Evolutionary conservation across 1,140 invertebrate species (phyloP).

Genomic region (Micrasema longulum): DNA sequence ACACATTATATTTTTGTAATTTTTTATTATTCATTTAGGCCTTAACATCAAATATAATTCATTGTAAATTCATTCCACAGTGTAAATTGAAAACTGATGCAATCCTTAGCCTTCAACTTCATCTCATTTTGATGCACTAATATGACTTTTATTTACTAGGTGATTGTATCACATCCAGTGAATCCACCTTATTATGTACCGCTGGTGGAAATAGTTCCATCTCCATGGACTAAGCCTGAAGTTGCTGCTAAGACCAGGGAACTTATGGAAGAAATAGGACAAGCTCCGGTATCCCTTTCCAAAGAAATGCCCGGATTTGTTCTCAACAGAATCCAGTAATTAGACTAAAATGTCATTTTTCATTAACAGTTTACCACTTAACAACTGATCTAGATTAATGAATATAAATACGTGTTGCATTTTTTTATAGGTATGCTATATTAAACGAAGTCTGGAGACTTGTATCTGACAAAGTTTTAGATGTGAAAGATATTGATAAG

Average conservation of each 20-base stretch:
- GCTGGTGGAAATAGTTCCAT: slow-evolving; percentile 93
- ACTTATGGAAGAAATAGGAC: slow-evolving; percentile 90
- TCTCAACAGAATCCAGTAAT: slow-evolving; percentile 92
- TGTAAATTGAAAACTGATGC: no score
- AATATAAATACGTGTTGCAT: no score
- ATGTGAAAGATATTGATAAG: slow-evolving; percentile 90
- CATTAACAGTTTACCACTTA: no score
- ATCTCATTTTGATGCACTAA: no score
- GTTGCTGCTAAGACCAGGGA: slow-evolving; percentile 76
- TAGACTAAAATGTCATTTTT: no score
- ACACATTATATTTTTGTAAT: no score
- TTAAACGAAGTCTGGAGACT: slow-evolving; percentile 93
- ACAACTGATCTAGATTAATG: neutral
- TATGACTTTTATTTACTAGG: no score
- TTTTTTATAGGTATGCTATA: slow-evolving; percentile 82
- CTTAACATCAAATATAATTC: no score
- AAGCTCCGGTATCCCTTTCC: slow-evolving; percentile 86
- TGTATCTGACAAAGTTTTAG: slow-evolving; percentile 85
- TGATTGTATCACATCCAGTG: slow-evolving; percentile 85
- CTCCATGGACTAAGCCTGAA: slow-evolving; percentile 86
- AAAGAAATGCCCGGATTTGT: slow-evolving; percentile 94
- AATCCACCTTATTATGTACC: slow-evolving; percentile 97
- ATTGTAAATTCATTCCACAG: no score
- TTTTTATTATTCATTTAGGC: no score
- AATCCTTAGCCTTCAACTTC: no score